phyloP scores from a whole-genome alignment of 2,797 vertebrate genomes.

The Acrocephalus scirpaceus region DNA sequence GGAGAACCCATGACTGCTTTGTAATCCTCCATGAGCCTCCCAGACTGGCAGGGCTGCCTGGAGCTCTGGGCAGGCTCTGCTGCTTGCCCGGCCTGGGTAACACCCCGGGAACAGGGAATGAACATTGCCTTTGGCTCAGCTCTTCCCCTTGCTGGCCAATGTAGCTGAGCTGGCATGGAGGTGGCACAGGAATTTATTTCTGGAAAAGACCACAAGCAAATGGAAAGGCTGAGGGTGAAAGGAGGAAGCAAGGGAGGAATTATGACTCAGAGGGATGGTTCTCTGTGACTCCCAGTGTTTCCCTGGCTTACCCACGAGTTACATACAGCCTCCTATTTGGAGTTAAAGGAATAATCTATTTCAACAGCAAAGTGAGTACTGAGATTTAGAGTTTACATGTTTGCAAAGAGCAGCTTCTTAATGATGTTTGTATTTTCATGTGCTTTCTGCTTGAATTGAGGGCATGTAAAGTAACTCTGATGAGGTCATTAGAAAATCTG shows the following conservation, averaged over 20 bases:
- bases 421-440: background rate
- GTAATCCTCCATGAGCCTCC: background rate
- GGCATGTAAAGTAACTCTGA: background rate
- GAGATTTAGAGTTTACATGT: background rate
- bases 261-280: background rate
- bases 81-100: background rate
- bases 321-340: background rate
- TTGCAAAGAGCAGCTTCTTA: background rate
- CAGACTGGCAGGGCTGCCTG: background rate
- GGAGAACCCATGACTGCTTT: background rate
- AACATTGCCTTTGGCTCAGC: background rate
- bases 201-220: background rate
- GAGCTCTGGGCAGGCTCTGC: background rate
- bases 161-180: background rate
- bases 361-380: background rate
- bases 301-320: background rate
- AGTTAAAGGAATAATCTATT: background rate
- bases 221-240: background rate
- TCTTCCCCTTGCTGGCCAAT: background rate
- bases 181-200: background rate
- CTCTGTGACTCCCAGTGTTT: constrained; percentile 13
- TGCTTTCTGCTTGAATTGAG: background rate
- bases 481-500: background rate
- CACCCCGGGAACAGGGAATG: background rate
- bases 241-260: background rate